Conservation (phyloP, 2,797 vertebrate species). For the Menidia menidia region DNA sequence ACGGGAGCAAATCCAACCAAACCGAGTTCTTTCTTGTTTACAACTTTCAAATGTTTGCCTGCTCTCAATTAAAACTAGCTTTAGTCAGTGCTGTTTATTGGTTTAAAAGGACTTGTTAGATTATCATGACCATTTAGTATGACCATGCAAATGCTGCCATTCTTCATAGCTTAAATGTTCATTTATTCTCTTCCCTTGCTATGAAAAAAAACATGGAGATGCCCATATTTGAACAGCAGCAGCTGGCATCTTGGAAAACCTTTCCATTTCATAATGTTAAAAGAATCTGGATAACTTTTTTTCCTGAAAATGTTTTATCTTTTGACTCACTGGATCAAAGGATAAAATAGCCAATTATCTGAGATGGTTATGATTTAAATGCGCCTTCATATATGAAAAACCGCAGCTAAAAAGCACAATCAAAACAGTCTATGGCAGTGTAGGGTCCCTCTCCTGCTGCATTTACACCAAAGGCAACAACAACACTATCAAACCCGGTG, state of each 20-base stretch:
- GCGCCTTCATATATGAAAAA: not conserved
- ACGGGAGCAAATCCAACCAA: slow-evolving; percentile 51
- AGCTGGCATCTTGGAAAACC: slow-evolving; percentile 5
- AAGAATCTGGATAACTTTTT: slow-evolving; percentile 24
- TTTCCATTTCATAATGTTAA: slow-evolving; percentile 21
- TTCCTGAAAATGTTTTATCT: slow-evolving; percentile 2
- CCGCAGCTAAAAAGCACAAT: not conserved
- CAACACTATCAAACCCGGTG: not conserved
- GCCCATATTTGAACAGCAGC: slow-evolving; percentile 20
- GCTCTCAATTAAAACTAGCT: slow-evolving; percentile 11
- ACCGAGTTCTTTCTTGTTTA: slow-evolving; percentile 33
- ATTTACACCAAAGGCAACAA: not conserved
- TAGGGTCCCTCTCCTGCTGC: not conserved
- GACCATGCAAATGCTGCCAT: not conserved
- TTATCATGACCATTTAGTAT: not conserved
- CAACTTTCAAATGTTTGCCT: slow-evolving; percentile 27
- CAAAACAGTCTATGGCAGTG: not conserved
- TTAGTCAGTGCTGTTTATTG: slow-evolving; percentile 12
- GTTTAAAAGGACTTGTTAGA: slow-evolving; percentile 14
- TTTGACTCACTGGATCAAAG: not conserved
- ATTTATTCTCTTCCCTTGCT: not conserved
- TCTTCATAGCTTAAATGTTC: not conserved
- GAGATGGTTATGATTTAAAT: not conserved
- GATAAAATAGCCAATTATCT: too few relatives aligned
- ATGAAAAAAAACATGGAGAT: not conserved